A percentile compares a stretch with the other conserved stretches of the same genome.
These are phyloP conservation scores for Sylvilagus floridanus DNA, from an alignment of 2,797 vertebrate genomes.

Conservation along the genomic window DNA sequence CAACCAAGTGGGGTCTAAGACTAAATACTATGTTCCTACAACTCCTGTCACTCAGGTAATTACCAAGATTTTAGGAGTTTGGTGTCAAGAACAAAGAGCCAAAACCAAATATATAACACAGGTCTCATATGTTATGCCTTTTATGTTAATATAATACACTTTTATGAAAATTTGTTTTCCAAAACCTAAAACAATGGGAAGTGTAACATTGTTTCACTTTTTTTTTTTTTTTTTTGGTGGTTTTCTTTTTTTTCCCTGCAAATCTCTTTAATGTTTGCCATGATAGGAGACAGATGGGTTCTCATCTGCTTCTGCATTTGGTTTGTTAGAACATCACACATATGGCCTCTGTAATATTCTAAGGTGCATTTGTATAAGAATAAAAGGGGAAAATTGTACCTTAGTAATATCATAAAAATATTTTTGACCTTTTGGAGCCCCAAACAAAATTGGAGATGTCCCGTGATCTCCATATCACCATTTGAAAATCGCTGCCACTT, in stretches of 20 bases:
- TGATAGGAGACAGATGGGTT: too few relatives aligned
- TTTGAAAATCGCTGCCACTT: background rate
- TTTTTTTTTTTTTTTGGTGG: background rate
- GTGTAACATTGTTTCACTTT: background rate
- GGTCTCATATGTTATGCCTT: background rate
- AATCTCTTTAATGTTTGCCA: too few relatives aligned
- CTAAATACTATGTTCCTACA: background rate
- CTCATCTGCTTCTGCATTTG: background rate
- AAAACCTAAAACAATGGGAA: background rate
- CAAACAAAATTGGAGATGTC: too few relatives aligned
- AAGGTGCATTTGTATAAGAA: background rate
- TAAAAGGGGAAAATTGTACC: background rate
- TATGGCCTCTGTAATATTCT: conserved; percentile 22
- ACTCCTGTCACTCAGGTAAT: background rate
- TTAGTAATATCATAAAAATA: background rate
- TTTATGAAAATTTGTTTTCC: conserved; percentile 12
- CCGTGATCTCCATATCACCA: background rate
- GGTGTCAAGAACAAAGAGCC: background rate
- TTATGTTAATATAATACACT: background rate
- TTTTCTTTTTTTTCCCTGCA: too few relatives aligned
- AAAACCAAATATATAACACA: background rate
- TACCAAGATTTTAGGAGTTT: background rate
- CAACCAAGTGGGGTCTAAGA: background rate
- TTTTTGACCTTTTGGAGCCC: too few relatives aligned
- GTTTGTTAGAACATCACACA: background rate